These are phyloP conservation scores for Nectonema munidae DNA, from an alignment of 2,888 invertebrate species.

Conservation along the genomic window DNA sequence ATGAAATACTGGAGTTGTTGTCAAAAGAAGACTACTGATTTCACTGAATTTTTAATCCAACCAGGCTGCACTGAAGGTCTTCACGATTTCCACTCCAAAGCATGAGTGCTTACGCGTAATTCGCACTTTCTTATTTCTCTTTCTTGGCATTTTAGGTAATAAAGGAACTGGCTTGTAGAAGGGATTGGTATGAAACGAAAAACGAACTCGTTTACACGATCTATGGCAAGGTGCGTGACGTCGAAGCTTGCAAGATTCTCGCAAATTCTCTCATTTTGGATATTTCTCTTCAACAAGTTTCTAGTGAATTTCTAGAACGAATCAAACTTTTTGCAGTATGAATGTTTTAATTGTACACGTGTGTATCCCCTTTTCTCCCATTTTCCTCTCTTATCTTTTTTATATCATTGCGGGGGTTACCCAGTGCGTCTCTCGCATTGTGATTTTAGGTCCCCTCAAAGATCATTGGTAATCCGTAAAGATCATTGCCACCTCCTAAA, in stretches of 20 bases:
- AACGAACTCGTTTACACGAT: conserved; percentile 48
- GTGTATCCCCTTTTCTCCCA: too few species aligned
- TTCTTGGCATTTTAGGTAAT: conserved; percentile 9
- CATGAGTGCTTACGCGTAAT: conserved; percentile 25
- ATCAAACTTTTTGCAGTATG: too few species aligned
- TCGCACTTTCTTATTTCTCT: not conserved
- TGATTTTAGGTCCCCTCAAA: too few species aligned
- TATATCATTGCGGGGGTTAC: too few species aligned
- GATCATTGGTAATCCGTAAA: too few species aligned
- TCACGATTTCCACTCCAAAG: conserved; percentile 51
- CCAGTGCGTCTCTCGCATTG: too few species aligned
- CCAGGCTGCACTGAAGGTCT: conserved; percentile 49
- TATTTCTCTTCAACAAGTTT: too few species aligned
- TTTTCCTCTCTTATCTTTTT: too few species aligned
- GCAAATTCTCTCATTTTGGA: conserved; percentile 42
- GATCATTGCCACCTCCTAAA: too few species aligned
- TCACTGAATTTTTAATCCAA: conserved; percentile 58
- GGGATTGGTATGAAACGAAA: conserved; percentile 81
- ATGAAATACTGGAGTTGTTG: conserved; percentile 93
- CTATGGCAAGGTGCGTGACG: conserved; percentile 60
- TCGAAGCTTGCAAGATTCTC: conserved; percentile 38
- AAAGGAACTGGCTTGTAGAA: conserved; percentile 31
- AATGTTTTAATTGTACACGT: too few species aligned
- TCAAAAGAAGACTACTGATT: conserved; percentile 59
- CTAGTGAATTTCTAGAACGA: too few species aligned